Conservation (phyloP, 1,140 invertebrate genomes). For the Myzus persicae region DNA sequence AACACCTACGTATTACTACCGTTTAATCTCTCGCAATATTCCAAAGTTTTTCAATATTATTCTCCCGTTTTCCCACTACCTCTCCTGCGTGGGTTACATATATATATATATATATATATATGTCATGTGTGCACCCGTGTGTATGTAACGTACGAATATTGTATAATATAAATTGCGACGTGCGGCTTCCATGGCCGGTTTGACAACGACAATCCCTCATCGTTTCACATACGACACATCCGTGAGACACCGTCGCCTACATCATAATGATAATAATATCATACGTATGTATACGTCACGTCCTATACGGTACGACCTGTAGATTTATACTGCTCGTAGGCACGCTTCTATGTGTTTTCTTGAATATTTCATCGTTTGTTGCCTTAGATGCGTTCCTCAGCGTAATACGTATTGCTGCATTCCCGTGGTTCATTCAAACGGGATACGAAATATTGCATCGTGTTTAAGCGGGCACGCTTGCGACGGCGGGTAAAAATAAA, state of each 20-base stretch:
- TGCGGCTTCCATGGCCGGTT: not conserved
- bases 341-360: not conserved
- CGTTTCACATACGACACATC: not conserved
- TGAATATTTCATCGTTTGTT: not conserved
- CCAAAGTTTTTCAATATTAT: not conserved
- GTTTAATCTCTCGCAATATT: not conserved
- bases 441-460: not conserved
- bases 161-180: not conserved
- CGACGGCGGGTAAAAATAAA: not conserved
- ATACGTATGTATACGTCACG: not conserved
- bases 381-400: not conserved
- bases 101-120: not conserved
- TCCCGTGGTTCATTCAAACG: not conserved
- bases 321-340: not conserved
- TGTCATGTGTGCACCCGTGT: too few species aligned
- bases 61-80: not conserved
- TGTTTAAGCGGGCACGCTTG: not conserved
- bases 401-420: not conserved
- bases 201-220: constrained; percentile 14
- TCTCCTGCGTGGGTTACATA: not conserved
- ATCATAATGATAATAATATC: not conserved
- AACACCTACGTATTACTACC: not conserved
- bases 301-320: not conserved
- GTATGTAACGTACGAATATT: too few species aligned
- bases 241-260: not conserved